Evolutionary conservation across 2,888 invertebrate species (phyloP), one percentile per base, ranked within the genome.

Genomic region (Chouioia cunea): DNA sequence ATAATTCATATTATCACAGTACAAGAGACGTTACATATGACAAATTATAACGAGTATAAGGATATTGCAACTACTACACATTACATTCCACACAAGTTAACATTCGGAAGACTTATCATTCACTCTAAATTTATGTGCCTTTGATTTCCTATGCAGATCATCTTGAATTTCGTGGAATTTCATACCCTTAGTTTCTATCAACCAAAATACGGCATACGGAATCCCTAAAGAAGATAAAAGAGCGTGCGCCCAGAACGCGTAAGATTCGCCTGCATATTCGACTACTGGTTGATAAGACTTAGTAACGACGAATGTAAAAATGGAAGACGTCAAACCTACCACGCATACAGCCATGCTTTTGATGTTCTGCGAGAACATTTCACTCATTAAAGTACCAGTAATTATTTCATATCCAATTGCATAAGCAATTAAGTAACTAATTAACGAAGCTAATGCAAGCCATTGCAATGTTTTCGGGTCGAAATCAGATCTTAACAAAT

Each of bases 81-180:
- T 27, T 27, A 3, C 27, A 27, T 27, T 27, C 27, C 27, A 27
- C 27, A 6, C 27, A 27, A 27, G 27, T 27, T 27, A 27, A 27
- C 27, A 27, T 27, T 27, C 6, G 6, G 4, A 27, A 27, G 27
- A 6, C 27, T 3, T 27, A 27, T 27, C 27, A 6, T 27, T 27
- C 27, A 27, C 27, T 27, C 6, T 27, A 27, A 6, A 27, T 27
- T 27, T 27, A 3, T 6, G 27, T 27, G 27, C 3, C 6, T 6
- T 27, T 6, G 27, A 27, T 2, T 63, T 70, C 10, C 53, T n/a
- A 27, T 27, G 27, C 54, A 93, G 86, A 80, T 91, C 90, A 65
- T 90, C 43, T 43, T 72, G 70, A 48, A 74, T 73, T 46, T 73
- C 68, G 27, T 78, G 75, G 3, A 82, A 65, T 0, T 77, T 78